These are phyloP conservation scores for Cenopis cana DNA, from an alignment of 2,888 invertebrate species.

Conservation along the genomic window DNA sequence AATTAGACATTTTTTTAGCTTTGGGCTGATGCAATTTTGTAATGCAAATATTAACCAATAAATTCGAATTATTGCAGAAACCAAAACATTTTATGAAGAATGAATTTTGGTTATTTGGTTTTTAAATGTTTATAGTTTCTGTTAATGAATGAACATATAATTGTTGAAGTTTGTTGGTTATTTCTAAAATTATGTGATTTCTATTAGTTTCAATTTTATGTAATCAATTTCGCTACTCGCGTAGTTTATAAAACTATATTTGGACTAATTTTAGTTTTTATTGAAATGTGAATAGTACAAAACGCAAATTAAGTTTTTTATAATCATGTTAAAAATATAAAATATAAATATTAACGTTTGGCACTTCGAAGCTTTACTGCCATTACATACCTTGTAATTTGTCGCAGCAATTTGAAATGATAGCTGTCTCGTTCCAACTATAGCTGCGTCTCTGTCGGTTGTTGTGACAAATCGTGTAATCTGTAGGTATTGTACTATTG, in stretches of 20 bases:
- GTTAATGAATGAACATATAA: not conserved
- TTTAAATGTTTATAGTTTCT: slow-evolving; percentile 5
- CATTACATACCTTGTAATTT: no score
- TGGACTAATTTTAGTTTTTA: slow-evolving; percentile 3
- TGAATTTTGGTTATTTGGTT: slow-evolving; percentile 5
- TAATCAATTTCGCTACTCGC: not conserved
- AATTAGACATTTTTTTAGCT: slow-evolving; percentile 28
- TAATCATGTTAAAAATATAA: slow-evolving; percentile 12
- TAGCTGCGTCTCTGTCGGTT: no score
- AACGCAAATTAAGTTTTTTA: slow-evolving; percentile 8
- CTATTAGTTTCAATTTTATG: not conserved
- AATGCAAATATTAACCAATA: not conserved
- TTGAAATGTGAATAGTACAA: slow-evolving; percentile 31
- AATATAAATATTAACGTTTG: not conserved
- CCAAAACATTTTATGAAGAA: slow-evolving; percentile 32
- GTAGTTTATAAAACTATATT: slow-evolving; percentile 1
- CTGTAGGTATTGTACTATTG: not conserved
- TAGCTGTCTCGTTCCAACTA: no score
- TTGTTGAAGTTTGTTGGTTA: not conserved
- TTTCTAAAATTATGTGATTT: not conserved
- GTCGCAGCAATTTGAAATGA: no score
- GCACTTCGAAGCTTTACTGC: not conserved
- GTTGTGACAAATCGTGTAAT: no score
- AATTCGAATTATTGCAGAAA: slow-evolving; percentile 1
- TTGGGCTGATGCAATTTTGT: not conserved